phyloP scores from a whole-genome alignment of 2,797 vertebrate species.

The Falco berigora region DNA sequence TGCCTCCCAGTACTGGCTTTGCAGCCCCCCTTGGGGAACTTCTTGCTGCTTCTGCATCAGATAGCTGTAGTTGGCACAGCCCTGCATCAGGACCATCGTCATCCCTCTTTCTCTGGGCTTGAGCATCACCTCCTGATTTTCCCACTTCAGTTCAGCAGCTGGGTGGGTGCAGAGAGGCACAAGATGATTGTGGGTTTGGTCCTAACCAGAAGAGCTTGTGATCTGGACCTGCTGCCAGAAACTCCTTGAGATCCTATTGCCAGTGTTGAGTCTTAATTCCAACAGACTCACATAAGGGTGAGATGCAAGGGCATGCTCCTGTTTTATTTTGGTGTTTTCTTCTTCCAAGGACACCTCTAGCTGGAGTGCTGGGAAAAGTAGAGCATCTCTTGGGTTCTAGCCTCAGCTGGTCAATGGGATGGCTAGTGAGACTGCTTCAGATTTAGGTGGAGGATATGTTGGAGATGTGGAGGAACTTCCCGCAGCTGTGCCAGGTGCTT shows the following conservation, averaged over 20 bases:
- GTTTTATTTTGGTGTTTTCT: neutral
- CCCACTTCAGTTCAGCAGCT: neutral
- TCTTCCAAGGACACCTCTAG: neutral
- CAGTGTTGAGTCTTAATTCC: neutral
- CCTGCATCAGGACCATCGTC: neutral
- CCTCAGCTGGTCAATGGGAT: neutral
- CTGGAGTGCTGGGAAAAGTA: neutral
- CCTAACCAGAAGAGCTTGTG: neutral
- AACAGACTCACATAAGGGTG: neutral
- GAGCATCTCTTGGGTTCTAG: neutral
- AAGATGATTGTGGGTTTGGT: neutral
- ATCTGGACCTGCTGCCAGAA: neutral
- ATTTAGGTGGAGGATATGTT: neutral
- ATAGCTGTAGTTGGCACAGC: neutral
- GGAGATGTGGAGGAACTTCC: neutral
- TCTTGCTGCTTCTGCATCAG: neutral
- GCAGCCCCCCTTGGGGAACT: neutral
- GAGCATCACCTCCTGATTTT: neutral
- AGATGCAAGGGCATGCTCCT: neutral
- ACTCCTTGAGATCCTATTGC: neutral
- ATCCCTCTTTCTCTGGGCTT: neutral
- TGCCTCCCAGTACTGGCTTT: neutral
- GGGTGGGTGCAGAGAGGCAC: neutral
- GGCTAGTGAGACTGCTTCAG: neutral
- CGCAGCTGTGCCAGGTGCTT: neutral